phyloP scores from a whole-genome alignment of 2,888 invertebrate species.

The Bruchidius siliquastri region DNA sequence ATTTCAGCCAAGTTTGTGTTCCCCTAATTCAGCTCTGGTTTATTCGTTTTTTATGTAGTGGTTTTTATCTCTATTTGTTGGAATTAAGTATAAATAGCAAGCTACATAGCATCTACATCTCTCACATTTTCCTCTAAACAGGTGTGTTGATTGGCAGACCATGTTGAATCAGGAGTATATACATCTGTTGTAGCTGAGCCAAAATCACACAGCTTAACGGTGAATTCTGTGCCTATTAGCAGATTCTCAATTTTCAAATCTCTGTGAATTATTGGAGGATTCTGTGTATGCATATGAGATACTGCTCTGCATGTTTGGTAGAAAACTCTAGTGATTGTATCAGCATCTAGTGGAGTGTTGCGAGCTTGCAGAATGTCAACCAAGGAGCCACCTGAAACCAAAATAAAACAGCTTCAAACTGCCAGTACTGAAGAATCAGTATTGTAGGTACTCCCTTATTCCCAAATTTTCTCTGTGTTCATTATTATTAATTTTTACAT shows the following conservation, averaged over 20 bases:
- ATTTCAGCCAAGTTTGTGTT: no score
- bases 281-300: conserved; percentile 88
- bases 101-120: background rate
- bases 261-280: conserved; percentile 88
- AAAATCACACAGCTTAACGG: conserved; percentile 94
- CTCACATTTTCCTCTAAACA: conserved; percentile 87
- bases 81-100: no score
- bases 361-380: conserved; percentile 61
- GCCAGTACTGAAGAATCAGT: background rate
- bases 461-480: no score
- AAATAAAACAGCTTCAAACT: background rate
- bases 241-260: conserved; percentile 97
- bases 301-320: conserved; percentile 89
- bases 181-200: conserved; percentile 87
- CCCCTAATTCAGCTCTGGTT: no score
- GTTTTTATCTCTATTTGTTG: no score
- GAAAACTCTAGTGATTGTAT: conserved; percentile 76
- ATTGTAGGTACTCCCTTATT: no score
- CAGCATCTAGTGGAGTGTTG: conserved; percentile 58
- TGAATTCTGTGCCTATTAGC: conserved; percentile 77
- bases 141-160: conserved; percentile 89
- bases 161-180: conserved; percentile 78
- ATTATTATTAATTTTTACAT: no score
- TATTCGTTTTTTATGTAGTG: no score
- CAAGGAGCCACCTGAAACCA: conserved; percentile 55